phyloP scores from a whole-genome alignment of 2,113 vertebrate species.

The Potamarius usumacintae region DNA sequence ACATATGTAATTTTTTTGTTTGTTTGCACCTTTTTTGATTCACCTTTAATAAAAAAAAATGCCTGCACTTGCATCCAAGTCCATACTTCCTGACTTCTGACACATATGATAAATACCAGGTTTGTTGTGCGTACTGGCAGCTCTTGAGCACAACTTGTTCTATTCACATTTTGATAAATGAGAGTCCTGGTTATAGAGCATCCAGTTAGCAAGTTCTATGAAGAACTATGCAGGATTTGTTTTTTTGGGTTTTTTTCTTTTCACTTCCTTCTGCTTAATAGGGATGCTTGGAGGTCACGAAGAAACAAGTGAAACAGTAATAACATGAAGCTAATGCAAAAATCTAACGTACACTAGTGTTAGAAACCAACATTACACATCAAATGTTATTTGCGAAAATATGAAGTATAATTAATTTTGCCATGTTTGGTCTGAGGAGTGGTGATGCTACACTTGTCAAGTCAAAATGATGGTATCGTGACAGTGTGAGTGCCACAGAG shows the following conservation, averaged over 20 bases:
- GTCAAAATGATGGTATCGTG: neutral
- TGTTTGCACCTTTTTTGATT: neutral
- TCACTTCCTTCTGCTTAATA: neutral
- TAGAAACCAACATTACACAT: neutral
- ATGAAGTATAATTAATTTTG: neutral
- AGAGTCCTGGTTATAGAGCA: neutral
- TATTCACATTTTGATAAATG: neutral
- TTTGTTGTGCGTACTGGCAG: neutral
- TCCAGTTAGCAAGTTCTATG: neutral
- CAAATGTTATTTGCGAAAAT: neutral
- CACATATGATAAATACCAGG: neutral
- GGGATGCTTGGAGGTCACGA: neutral
- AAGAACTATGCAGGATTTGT: neutral
- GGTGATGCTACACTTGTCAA: neutral
- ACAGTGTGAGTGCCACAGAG: constrained; percentile 12
- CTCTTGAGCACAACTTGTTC: neutral
- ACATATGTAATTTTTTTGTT: no score
- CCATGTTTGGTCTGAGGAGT: neutral
- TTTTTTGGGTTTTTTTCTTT: neutral
- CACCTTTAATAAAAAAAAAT: neutral
- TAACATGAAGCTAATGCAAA: neutral
- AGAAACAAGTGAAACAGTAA: neutral
- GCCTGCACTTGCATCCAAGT: neutral
- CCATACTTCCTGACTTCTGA: neutral
- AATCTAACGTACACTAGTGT: neutral